These are phyloP conservation scores for Apaloderma vittatum DNA, from an alignment of 2,113 vertebrate species.

Conservation along the genomic window DNA sequence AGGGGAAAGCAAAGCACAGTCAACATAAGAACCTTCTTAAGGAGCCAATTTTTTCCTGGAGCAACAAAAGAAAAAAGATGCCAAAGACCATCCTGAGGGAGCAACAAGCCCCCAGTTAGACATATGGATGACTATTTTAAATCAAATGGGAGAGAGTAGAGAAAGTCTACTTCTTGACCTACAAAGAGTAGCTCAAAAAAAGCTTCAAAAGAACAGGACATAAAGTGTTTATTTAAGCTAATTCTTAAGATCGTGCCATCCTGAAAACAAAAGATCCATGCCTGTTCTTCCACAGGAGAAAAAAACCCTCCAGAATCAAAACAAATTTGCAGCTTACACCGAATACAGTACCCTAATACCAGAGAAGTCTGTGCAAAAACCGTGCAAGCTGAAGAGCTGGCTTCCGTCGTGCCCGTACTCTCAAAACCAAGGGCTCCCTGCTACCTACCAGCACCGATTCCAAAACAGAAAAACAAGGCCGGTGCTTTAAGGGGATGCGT, in stretches of 20 bases:
- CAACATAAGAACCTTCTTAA: not conserved
- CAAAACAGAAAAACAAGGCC: not conserved
- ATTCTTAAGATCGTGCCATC: not conserved
- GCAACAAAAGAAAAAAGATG: constrained; percentile 18
- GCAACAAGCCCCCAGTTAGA: constrained; percentile 11
- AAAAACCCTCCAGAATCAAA: not conserved
- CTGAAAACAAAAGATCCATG: not conserved
- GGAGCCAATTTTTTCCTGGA: constrained; percentile 50
- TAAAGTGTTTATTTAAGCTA: not conserved
- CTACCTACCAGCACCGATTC: not conserved
- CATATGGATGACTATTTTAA: constrained; percentile 15
- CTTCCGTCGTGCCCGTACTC: not conserved
- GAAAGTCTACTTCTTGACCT: not conserved
- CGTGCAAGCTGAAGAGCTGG: not conserved
- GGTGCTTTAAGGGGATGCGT: not conserved
- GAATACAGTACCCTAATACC: not conserved
- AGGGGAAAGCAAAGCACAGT: not conserved
- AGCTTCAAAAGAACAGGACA: not conserved
- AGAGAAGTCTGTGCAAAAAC: not conserved
- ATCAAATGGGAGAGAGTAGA: not conserved
- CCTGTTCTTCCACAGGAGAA: not conserved
- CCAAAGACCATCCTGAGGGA: constrained; percentile 25
- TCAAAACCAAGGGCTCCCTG: not conserved
- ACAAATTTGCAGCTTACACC: not conserved
- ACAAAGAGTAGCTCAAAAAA: not conserved